These are phyloP conservation scores for Macropis europaea DNA, from an alignment of 2,888 invertebrate species.

Conservation along the genomic window DNA sequence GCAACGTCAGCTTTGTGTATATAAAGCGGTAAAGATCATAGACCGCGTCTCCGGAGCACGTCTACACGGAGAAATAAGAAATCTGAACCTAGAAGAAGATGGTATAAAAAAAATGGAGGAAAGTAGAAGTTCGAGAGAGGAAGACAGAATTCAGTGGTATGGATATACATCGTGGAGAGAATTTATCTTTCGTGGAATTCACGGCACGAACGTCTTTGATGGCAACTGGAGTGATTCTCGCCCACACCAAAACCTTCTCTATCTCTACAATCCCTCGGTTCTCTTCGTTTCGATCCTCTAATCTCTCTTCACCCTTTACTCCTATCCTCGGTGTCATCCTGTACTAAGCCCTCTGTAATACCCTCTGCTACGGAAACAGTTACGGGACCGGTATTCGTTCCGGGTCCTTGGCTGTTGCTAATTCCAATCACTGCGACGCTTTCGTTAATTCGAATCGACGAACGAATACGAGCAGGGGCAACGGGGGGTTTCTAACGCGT, in stretches of 20 bases:
- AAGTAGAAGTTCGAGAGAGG: slow-evolving; percentile 18
- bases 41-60: slow-evolving; percentile 59
- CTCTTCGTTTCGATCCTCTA: slow-evolving; percentile 43
- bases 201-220: slow-evolving; percentile 77
- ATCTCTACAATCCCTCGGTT: slow-evolving; percentile 31
- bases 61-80: slow-evolving; percentile 39
- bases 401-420: slow-evolving; percentile 40
- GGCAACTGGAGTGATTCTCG: slow-evolving; percentile 75
- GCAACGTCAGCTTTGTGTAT: slow-evolving; percentile 19
- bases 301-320: slow-evolving; percentile 53
- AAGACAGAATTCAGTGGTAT: slow-evolving; percentile 48
- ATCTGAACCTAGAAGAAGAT: not conserved
- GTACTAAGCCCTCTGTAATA: slow-evolving; percentile 59
- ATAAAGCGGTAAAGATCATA: slow-evolving; percentile 69
- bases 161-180: slow-evolving; percentile 64
- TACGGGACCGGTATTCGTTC: slow-evolving; percentile 48
- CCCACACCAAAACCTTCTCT: slow-evolving; percentile 53
- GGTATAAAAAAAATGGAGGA: not conserved
- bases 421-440: slow-evolving; percentile 47
- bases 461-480: slow-evolving; percentile 14
- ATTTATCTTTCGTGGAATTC: slow-evolving; percentile 74
- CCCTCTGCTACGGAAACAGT: slow-evolving; percentile 52
- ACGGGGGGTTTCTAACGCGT: not conserved
- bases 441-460: slow-evolving; percentile 50
- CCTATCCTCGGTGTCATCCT: slow-evolving; percentile 56